Evolutionary conservation across 2,888 invertebrate species (phyloP).

Genomic region (Dicyrtoma fusca): DNA sequence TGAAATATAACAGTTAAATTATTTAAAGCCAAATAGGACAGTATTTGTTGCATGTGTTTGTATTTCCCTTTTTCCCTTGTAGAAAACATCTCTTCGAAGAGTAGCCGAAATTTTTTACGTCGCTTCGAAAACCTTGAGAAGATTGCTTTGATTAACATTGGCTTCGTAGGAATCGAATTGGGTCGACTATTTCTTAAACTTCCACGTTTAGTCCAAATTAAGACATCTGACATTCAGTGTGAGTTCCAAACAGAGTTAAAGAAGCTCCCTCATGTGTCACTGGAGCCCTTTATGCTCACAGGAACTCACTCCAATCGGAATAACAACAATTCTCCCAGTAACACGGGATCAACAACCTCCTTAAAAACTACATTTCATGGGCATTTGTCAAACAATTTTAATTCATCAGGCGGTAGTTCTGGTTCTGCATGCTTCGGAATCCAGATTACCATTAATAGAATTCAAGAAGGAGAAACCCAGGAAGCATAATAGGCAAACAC

Average conservation of each 20-base stretch:
- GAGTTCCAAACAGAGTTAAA: background rate
- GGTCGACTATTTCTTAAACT: slow-evolving; percentile 7
- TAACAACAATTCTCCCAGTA: too few species aligned
- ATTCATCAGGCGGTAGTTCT: too few species aligned
- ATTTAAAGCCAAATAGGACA: background rate
- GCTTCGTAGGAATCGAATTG: slow-evolving; percentile 6
- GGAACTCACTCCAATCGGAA: too few species aligned
- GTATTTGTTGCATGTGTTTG: background rate
- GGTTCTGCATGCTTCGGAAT: too few species aligned
- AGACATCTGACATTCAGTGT: background rate
- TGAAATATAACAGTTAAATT: too few species aligned
- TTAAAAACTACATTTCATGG: too few species aligned
- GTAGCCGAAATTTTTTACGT: background rate
- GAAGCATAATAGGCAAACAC: too few species aligned
- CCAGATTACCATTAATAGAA: too few species aligned
- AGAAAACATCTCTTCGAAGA: slow-evolving; percentile 20
- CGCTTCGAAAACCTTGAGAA: slow-evolving; percentile 4
- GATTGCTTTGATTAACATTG: slow-evolving; percentile 13
- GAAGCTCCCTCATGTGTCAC: background rate
- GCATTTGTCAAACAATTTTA: too few species aligned
- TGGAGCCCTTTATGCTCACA: background rate
- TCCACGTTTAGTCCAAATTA: background rate
- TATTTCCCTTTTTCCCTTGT: background rate
- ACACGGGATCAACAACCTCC: too few species aligned
- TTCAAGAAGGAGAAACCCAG: too few species aligned